Evolutionary conservation across 2,797 vertebrate species (phyloP).

Genomic region (Merluccius polli): DNA sequence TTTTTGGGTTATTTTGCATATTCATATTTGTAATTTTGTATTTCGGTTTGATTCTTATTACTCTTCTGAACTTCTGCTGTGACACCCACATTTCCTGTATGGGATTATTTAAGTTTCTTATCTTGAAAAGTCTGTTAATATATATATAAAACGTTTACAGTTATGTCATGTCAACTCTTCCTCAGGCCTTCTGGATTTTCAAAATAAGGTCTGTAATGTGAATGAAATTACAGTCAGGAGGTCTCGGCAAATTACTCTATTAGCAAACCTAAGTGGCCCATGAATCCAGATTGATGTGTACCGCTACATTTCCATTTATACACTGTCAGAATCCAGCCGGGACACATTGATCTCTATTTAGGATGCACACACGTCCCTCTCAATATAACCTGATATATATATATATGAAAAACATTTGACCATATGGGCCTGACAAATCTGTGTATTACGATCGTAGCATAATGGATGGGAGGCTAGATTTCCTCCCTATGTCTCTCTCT

Average conservation of each 20-base stretch:
- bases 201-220: background rate
- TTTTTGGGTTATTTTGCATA: background rate
- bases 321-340: background rate
- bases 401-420: background rate
- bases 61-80: background rate
- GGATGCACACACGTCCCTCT: slow-evolving; percentile 1
- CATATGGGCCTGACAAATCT: background rate
- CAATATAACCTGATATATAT: slow-evolving; percentile 3
- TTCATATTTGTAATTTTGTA: background rate
- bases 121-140: background rate
- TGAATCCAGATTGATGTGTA: background rate
- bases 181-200: background rate
- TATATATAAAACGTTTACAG: background rate
- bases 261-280: background rate
- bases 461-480: background rate
- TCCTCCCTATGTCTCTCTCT: background rate
- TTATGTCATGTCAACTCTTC: background rate
- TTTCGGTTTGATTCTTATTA: background rate
- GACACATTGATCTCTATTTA: background rate
- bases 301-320: background rate
- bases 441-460: background rate
- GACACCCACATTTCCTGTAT: background rate
- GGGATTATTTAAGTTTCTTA: background rate
- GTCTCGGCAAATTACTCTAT: background rate
- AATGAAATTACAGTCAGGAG: background rate